phyloP scores from a whole-genome alignment of 2,797 vertebrate genomes.

The Alfaro cultratus region DNA sequence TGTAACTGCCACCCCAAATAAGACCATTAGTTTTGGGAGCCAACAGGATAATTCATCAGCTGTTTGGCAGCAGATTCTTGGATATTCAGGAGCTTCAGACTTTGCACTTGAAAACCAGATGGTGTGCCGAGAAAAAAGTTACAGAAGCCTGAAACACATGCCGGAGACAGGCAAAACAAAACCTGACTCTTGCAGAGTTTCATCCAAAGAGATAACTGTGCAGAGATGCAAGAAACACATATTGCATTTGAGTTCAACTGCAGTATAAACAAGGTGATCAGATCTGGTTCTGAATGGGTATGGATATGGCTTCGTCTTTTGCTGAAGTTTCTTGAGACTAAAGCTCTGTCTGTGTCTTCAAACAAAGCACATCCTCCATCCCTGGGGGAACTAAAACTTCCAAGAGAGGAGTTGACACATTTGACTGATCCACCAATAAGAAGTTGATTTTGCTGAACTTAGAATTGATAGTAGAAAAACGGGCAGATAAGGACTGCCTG shows the following conservation, averaged over 20 bases:
- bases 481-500: background rate
- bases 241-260: background rate
- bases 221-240: background rate
- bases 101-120: background rate
- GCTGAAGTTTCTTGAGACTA: background rate
- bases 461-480: background rate
- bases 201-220: background rate
- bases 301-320: background rate
- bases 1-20: no score
- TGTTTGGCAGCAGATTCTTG: background rate
- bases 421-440: background rate
- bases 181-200: background rate
- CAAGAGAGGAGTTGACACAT: background rate
- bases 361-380: background rate
- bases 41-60: background rate
- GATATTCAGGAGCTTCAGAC: background rate
- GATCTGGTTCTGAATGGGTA: background rate
- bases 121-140: background rate
- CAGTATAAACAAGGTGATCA: background rate
- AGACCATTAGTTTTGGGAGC: background rate
- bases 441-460: background rate
- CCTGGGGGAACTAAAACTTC: background rate
- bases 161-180: background rate
- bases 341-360: background rate
- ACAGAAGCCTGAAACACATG: background rate